Evolutionary conservation across 2,797 vertebrate genomes (phyloP).

Genomic region (Lithobates sylvaticus): DNA sequence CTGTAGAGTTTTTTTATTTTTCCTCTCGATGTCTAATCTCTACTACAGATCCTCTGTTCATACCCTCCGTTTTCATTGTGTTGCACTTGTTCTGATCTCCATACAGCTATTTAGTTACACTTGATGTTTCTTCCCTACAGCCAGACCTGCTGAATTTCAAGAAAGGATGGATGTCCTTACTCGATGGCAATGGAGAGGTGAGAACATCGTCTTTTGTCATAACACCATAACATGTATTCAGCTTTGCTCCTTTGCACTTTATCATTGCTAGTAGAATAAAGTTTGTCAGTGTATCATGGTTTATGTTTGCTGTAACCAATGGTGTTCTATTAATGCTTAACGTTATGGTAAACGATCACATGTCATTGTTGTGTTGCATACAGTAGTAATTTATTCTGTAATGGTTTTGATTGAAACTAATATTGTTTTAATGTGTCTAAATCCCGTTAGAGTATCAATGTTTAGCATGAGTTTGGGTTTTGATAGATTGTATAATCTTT

Average conservation of each 20-base stretch:
- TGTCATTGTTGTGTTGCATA: too few species aligned
- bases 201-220: constrained; percentile 44
- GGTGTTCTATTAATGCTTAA: too few species aligned
- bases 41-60: neutral
- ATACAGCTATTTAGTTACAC: constrained; percentile 8
- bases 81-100: constrained; percentile 62
- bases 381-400: too few species aligned
- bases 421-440: too few species aligned
- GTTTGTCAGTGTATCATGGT: neutral
- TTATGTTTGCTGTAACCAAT: too few species aligned
- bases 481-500: too few species aligned
- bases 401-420: too few species aligned
- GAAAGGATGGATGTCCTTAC: constrained; percentile 99
- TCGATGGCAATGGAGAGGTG: constrained; percentile 90
- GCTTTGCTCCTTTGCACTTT: neutral
- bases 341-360: too few species aligned
- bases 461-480: too few species aligned
- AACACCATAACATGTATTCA: neutral
- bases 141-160: constrained; percentile 98
- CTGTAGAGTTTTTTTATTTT: too few species aligned
- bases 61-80: neutral
- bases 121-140: constrained; percentile 71
- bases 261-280: neutral
- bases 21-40: too few species aligned
- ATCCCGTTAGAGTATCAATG: too few species aligned